Evolutionary conservation across 2,888 invertebrate genomes (phyloP).

Genomic region (Drosophila mayaguana): DNA sequence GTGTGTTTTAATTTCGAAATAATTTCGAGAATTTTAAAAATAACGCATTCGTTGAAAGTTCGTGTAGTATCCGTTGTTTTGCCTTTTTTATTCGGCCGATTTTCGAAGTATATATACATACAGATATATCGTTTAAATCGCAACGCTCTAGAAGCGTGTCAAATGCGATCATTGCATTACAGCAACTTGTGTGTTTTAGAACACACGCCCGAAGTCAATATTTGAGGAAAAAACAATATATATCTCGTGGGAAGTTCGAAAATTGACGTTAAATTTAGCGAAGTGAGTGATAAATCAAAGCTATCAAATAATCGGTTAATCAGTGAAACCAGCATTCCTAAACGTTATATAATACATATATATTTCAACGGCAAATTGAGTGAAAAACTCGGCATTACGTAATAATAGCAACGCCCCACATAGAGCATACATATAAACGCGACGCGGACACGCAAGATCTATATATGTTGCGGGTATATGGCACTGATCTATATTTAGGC

Average conservation of each 20-base stretch:
- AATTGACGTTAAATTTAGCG: constrained; percentile 6
- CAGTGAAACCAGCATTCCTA: not conserved
- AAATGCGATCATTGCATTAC: constrained; percentile 84
- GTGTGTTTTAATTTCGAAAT: constrained; percentile 74
- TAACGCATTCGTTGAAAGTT: constrained; percentile 77
- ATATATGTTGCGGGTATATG: constrained; percentile 51
- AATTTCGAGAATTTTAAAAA: constrained; percentile 82
- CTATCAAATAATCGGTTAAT: not conserved
- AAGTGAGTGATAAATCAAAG: constrained; percentile 10
- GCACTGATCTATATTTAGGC: constrained; percentile 78
- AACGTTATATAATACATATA: constrained; percentile 30
- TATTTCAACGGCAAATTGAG: constrained; percentile 24
- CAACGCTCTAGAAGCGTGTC: constrained; percentile 59
- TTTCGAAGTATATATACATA: constrained; percentile 52
- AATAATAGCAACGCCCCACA: constrained; percentile 77
- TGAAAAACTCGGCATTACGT: constrained; percentile 65
- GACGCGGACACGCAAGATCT: constrained; percentile 47
- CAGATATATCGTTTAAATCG: constrained; percentile 40
- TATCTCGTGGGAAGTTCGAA: constrained; percentile 39
- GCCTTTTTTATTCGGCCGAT: constrained; percentile 47
- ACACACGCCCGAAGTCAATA: constrained; percentile 39
- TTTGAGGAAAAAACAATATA: constrained; percentile 19
- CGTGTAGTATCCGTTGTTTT: constrained; percentile 67
- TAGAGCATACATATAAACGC: constrained; percentile 32
- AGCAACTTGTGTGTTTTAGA: constrained; percentile 84